Base-by-base conservation (phyloP, 2,888 invertebrate species). In the Drosophila mettleri region DNA sequence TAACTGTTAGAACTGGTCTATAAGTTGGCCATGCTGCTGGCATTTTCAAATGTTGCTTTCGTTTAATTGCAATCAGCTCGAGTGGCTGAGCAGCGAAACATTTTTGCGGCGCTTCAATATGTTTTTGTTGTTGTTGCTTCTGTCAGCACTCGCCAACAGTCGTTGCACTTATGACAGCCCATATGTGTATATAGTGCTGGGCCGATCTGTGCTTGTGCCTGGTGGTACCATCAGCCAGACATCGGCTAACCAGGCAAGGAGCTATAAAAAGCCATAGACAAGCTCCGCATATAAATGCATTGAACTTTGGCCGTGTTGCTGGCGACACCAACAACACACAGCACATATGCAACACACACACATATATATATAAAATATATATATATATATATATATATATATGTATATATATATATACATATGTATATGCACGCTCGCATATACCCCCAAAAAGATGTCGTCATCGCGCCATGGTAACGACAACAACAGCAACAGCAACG, bases 361-460 rank as follows among this genome's bases (percentile, higher is more conserved):
- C 48, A 62, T 36, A 61, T 39, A 65, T 70, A 71, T n/a, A n/a
- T n/a, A n/a, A n/a, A n/a, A n/a, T n/a, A n/a, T n/a, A n/a, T n/a
- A n/a, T n/a, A n/a, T n/a, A n/a, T n/a, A n/a, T n/a, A n/a, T n/a
- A n/a, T n/a, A n/a, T n/a, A n/a, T n/a, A n/a, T n/a, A n/a, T n/a
- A n/a, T n/a, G n/a, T n/a, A n/a, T n/a, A n/a, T n/a, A n/a, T n/a
- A n/a, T n/a, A n/a, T n/a, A n/a, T n/a, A n/a, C n/a, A n/a, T n/a
- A n/a, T n/a, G n/a, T n/a, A n/a, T n/a, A n/a, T n/a, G n/a, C 41
- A 34, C 27, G 48, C 59, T 46, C 48, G 65, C 39, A 61, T 39
- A 65, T 70, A 71, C 83, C 88, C 80, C 84, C 69, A 67, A 70
- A 84, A 84, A 80, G 87, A 84, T 84, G 85, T 88, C 89, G 83